Evolutionary conservation across 2,113 vertebrate genomes (phyloP).

Genomic region (Pungitius pungitius): DNA sequence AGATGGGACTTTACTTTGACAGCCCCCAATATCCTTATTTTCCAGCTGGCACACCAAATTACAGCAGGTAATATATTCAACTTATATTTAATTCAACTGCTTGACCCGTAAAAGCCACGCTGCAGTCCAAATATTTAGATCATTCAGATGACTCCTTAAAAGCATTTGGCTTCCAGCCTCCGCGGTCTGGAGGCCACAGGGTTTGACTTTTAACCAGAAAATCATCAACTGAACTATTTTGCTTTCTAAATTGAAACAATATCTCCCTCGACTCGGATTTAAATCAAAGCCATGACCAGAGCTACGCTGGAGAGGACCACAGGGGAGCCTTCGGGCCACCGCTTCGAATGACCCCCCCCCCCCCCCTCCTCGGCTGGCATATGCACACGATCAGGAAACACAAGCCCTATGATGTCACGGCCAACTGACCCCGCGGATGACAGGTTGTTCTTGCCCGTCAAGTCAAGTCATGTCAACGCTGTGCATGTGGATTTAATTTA

Average conservation of each 20-base stretch:
- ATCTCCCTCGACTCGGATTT: slow-evolving; percentile 50
- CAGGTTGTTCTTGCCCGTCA: slow-evolving; percentile 53
- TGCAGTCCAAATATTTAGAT: slow-evolving; percentile 38
- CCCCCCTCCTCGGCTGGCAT: slow-evolving; percentile 43
- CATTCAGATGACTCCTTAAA: slow-evolving; percentile 52
- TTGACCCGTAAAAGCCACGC: slow-evolving; percentile 28
- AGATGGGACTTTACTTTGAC: not conserved
- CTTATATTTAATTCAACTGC: slow-evolving; percentile 7
- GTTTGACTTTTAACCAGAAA: slow-evolving; percentile 42
- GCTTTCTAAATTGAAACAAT: slow-evolving; percentile 55
- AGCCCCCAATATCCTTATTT: not conserved
- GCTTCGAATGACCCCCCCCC: slow-evolving; percentile 29
- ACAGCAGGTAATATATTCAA: slow-evolving; percentile 12
- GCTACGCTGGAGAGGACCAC: slow-evolving; percentile 13
- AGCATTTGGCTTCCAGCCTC: slow-evolving; percentile 45
- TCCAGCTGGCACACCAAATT: not conserved
- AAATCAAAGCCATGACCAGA: slow-evolving; percentile 48
- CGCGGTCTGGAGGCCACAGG: slow-evolving; percentile 18
- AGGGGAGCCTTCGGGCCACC: slow-evolving; percentile 7
- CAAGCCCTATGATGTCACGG: slow-evolving; percentile 64
- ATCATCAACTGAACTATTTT: slow-evolving; percentile 47
- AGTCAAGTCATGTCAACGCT: slow-evolving; percentile 61
- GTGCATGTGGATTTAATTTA: slow-evolving; percentile 77
- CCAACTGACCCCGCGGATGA: slow-evolving; percentile 60
- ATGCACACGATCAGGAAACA: slow-evolving; percentile 62